Evolutionary conservation across 1,140 invertebrate species (phyloP), one percentile per base, ranked within the genome.

Genomic region (Bombus waltoni): DNA sequence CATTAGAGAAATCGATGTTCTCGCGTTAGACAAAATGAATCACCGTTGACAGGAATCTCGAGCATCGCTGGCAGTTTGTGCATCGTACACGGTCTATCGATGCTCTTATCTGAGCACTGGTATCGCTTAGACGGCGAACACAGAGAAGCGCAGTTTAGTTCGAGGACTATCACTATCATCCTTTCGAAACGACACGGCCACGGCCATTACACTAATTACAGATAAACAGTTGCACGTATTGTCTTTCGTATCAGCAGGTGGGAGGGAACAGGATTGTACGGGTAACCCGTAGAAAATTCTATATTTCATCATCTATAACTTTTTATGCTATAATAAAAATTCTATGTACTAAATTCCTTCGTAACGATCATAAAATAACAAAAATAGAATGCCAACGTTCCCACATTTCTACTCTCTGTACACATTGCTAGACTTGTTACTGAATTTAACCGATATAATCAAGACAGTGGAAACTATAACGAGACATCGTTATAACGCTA

Each of bases 121-220:
- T 65, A 72, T 80, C 83, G 83, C 25, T 15, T 59, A 62, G 32
- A 81, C 42, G 44, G 53, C n/a, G 25, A 8, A 2, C 53, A 8
- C 22, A 40, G 68, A 47, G 53, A 75, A 53, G 82, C 22, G 18
- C 22, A 11, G 44, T 57, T 70, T 68, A 44, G 81, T 68, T 25
- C n/a, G 71, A 53, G 71, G 42, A 62, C 80, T 66, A 74, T 73
- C 57, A 15, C 78, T 59, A 73, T 73, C 68, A 53, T 82, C 62
- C 59, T 74, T 86, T 86, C 73, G 73, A 74, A 84, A 87, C 81
- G 75, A 87, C 81, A 57, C 66, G 66, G 42, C 65, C 57, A 65
- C 38, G 32, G 38, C 82, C 86, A 87, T 87, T 74, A 84, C 59
- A 28, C 47, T 87, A 87, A 87, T 84, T 87, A 84, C 86, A 28